Evolutionary conservation across 1,140 invertebrate genomes (phyloP).

Genomic region (Diprion similis): DNA sequence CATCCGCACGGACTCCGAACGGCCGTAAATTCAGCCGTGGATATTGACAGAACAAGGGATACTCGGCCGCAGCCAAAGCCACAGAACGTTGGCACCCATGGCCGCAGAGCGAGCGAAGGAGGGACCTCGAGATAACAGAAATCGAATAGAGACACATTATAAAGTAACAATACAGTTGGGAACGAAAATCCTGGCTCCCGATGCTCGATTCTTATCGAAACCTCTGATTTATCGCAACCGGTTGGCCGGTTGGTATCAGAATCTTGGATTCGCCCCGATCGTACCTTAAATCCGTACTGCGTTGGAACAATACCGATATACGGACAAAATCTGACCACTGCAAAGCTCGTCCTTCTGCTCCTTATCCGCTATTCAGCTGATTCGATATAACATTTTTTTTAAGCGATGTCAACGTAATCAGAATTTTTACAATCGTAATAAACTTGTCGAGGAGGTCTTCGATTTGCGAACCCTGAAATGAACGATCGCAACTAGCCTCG

Average conservation of each 20-base stretch:
- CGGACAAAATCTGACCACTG: too few species aligned
- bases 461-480: too few species aligned
- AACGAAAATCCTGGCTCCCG: slow-evolving; percentile 12
- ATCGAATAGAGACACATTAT: slow-evolving; percentile 19
- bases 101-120: slow-evolving; percentile 32
- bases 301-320: background rate
- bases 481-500: too few species aligned
- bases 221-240: background rate
- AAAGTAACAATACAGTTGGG: slow-evolving; percentile 29
- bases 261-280: background rate
- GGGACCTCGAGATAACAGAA: slow-evolving; percentile 13
- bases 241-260: background rate
- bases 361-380: too few species aligned
- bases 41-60: slow-evolving; percentile 12
- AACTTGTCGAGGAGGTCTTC: too few species aligned
- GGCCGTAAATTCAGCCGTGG: background rate
- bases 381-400: too few species aligned
- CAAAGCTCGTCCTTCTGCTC: too few species aligned
- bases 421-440: too few species aligned
- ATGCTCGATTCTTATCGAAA: slow-evolving; percentile 9
- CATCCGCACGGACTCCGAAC: background rate
- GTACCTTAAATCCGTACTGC: background rate
- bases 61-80: background rate
- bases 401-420: too few species aligned
- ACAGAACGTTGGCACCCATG: slow-evolving; percentile 32